phyloP scores from a whole-genome alignment of 2,888 invertebrate genomes.

The Drosophila infuscata region DNA sequence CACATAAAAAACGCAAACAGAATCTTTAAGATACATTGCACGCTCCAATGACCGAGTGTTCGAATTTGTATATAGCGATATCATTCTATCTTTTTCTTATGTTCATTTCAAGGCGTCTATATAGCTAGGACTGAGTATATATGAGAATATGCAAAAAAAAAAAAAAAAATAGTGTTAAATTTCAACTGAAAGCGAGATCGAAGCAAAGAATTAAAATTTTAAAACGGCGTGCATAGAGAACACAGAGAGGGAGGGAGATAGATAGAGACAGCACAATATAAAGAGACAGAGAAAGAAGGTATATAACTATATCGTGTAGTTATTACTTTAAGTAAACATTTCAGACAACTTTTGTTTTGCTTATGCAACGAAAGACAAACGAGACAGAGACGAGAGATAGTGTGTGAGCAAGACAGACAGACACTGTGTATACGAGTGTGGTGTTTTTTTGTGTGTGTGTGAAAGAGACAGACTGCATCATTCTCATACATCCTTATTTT shows the following conservation, averaged over 20 bases:
- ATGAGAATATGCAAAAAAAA: background rate
- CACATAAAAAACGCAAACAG: background rate
- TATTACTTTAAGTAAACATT: background rate
- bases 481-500: slow-evolving; percentile 29
- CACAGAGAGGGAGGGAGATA: slow-evolving; percentile 1
- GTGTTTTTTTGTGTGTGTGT: slow-evolving; percentile 30
- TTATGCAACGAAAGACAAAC: slow-evolving; percentile 10
- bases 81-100: background rate
- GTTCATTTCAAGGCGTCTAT: background rate
- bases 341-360: slow-evolving; percentile 14
- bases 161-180: background rate
- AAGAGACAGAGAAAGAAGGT: slow-evolving; percentile 1
- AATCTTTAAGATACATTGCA: slow-evolving; percentile 5
- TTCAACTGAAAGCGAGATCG: slow-evolving; percentile 28
- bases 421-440: slow-evolving; percentile 22
- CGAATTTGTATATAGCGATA: background rate
- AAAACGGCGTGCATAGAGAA: slow-evolving; percentile 17
- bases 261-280: slow-evolving; percentile 1
- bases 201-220: slow-evolving; percentile 9
- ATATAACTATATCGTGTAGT: slow-evolving; percentile 1
- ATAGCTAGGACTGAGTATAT: slow-evolving; percentile 3
- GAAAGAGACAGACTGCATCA: slow-evolving; percentile 52
- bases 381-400: slow-evolving; percentile 21
- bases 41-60: slow-evolving; percentile 2
- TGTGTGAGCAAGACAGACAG: slow-evolving; percentile 41